These are phyloP conservation scores for Alloplasta piceator DNA, from an alignment of 2,888 invertebrate genomes.

Conservation along the genomic window DNA sequence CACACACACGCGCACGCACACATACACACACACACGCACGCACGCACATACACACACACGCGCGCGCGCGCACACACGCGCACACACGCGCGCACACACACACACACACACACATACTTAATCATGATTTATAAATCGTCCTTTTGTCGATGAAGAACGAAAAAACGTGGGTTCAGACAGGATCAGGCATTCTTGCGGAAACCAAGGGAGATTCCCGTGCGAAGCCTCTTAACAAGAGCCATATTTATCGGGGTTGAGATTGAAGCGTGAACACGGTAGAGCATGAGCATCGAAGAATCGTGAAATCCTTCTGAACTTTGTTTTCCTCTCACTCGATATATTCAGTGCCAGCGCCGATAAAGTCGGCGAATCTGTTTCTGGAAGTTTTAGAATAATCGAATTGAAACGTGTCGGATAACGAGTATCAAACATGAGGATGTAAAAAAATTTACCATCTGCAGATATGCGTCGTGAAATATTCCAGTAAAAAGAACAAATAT, in stretches of 20 bases:
- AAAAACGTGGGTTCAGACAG: constrained; percentile 70
- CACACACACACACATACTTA: constrained; percentile 70
- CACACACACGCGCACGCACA: too few relatives aligned
- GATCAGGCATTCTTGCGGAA: constrained; percentile 1
- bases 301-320: constrained; percentile 70
- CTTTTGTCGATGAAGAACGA: constrained; percentile 59
- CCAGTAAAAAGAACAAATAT: constrained; percentile 36
- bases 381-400: constrained; percentile 20
- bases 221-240: constrained; percentile 31
- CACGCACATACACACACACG: too few relatives aligned
- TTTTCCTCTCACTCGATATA: constrained; percentile 8
- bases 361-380: constrained; percentile 7
- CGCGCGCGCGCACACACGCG: constrained; percentile 67
- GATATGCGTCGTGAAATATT: background rate
- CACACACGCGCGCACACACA: background rate
- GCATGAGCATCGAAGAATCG: constrained; percentile 71
- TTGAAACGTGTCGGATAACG: background rate
- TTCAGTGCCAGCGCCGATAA: constrained; percentile 16
- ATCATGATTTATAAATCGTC: constrained; percentile 81
- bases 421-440: background rate
- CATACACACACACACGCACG: too few relatives aligned
- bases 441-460: constrained; percentile 3
- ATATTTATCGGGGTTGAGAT: constrained; percentile 21
- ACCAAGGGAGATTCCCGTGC: constrained; percentile 17
- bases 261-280: constrained; percentile 16